Evolutionary conservation across 2,797 vertebrate species (phyloP), one percentile per base, ranked within the genome.

Genomic region (Avahi laniger): DNA sequence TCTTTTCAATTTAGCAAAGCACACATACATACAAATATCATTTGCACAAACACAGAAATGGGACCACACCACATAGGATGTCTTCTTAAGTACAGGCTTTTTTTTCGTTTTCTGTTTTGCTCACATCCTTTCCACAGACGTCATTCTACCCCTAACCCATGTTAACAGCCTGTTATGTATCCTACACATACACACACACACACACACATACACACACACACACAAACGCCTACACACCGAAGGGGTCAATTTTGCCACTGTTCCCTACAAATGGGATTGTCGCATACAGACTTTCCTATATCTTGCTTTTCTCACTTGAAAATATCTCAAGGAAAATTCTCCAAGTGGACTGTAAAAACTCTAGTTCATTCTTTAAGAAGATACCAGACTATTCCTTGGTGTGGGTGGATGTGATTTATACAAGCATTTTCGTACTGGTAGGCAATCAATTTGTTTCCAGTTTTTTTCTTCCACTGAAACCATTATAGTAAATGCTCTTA

Each of bases 21-120:
- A 96, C 98, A 98, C 93, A 94, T 98, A 95, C 98, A 98, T 94
- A 92, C 98, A 11, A 70, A 43, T 48, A 43, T 43, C 50, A 87
- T 52, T 59, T 46, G 72, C 7, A 94, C 14, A 81, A 76, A 57
- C 22, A 80, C 13, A 18, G 24, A 63, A 38, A 48, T 0, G 6
- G 30, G 5, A 91, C 78, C 59, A 3, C 35, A 69, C 13, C 46
- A n/a, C 6, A 3, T 17, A 18, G 67, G 70, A 35, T 63, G 22
- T 41, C 70, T 72, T 88, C 59, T 57, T 14, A 63, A 80, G 38
- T 50, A 46, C 5, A 84, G 59, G 26, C 9, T 65, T 59, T 78
- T 52, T 35, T 59, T 35, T 46, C 65, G 73, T 83, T 83, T 85
- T 92, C 33, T 61, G 50, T 41, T 79, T 70, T 82, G 38, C 41